Percentiles rank a stretch among this genome's conserved stretches.
Conservation (phyloP, 2,113 vertebrate genomes). For the Mirounga angustirostris region DNA sequence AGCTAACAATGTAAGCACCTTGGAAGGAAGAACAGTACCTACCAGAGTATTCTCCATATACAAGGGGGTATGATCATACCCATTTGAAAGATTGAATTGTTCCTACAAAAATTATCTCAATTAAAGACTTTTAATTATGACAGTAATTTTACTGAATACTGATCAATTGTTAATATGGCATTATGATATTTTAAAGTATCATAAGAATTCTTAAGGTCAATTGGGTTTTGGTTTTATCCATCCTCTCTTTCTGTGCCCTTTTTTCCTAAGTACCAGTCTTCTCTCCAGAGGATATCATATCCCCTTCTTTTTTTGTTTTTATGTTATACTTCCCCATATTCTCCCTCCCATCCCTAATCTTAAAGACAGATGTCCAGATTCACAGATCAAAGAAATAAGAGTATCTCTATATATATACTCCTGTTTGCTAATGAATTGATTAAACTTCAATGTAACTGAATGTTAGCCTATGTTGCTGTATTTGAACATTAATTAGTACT, state of each 20-base stretch:
- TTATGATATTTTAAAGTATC: background rate
- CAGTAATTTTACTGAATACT: slow-evolving; percentile 16
- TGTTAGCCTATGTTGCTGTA: background rate
- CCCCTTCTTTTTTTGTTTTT: background rate
- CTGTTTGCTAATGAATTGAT: background rate
- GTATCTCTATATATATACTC: background rate
- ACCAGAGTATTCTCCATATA: background rate
- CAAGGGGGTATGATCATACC: background rate
- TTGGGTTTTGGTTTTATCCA: background rate
- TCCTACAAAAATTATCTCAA: background rate
- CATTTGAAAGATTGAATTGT: background rate
- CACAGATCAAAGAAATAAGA: background rate
- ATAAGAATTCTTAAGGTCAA: background rate
- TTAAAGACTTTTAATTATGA: background rate
- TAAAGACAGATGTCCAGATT: background rate
- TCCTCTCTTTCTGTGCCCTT: background rate
- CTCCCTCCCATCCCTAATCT: background rate
- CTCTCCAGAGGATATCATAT: background rate
- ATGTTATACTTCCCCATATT: background rate
- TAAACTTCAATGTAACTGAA: background rate
- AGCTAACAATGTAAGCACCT: background rate
- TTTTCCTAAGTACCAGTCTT: background rate
- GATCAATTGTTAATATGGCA: background rate
- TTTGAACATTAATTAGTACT: background rate
- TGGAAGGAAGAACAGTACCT: background rate